Evolutionary conservation across 2,888 invertebrate genomes (phyloP).

Genomic region (Cantharis rufa): DNA sequence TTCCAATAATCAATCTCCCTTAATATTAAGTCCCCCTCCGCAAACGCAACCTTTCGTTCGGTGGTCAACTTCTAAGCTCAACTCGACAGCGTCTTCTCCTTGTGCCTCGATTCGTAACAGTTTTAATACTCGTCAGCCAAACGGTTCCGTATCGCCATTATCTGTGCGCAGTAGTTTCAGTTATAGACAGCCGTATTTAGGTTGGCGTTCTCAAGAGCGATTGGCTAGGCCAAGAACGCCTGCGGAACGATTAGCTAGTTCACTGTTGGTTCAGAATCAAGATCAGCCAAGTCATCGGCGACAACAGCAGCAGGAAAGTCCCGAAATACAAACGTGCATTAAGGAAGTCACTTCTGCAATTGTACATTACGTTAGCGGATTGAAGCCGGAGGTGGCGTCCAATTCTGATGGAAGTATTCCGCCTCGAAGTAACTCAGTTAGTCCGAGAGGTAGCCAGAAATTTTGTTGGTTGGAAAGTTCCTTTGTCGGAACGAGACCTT

Average conservation of each 20-base stretch:
- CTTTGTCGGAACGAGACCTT: constrained; percentile 82
- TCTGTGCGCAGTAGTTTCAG: constrained; percentile 77
- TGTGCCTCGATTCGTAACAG: constrained; percentile 75
- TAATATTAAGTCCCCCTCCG: constrained; percentile 53
- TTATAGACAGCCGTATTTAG: constrained; percentile 85
- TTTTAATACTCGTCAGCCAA: constrained; percentile 65
- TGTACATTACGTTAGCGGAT: constrained; percentile 83
- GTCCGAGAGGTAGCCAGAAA: constrained; percentile 68
- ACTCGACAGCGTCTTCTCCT: constrained; percentile 74
- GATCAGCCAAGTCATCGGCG: constrained; percentile 12
- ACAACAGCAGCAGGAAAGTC: constrained; percentile 50
- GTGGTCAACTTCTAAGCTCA: constrained; percentile 77
- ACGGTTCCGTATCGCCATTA: constrained; percentile 66
- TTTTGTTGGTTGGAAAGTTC: constrained; percentile 92
- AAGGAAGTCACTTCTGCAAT: constrained; percentile 93
- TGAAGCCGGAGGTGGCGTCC: constrained; percentile 60
- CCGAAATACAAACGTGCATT: constrained; percentile 82
- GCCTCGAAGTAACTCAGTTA: constrained; percentile 39
- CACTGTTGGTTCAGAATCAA: constrained; percentile 58
- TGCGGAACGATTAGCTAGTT: constrained; percentile 78
- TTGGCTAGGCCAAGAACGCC: constrained; percentile 80
- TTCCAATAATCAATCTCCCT: constrained; percentile 50
- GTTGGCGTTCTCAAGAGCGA: constrained; percentile 86
- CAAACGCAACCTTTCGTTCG: constrained; percentile 60
- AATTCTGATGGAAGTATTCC: constrained; percentile 10